Evolutionary conservation across 53 echinoderm and acorn worm genomes (phyloP).

Genomic region (Patiria pectinifera): DNA sequence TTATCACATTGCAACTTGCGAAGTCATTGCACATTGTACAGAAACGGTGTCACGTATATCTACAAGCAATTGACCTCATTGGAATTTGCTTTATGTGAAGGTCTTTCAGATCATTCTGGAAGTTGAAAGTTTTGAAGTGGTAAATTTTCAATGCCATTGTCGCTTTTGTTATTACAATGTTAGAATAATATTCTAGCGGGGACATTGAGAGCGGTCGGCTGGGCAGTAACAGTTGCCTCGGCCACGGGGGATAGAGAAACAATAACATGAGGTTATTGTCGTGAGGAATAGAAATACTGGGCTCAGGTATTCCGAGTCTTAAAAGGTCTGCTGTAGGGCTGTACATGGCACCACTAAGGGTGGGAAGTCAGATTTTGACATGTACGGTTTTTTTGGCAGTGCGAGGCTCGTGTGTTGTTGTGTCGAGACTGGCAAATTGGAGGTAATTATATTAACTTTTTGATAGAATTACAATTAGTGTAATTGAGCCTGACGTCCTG

Average conservation of each 20-base stretch:
- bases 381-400: not conserved
- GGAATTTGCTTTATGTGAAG: not conserved
- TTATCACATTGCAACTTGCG: not conserved
- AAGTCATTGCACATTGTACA: not conserved
- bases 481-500: no score
- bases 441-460: no score
- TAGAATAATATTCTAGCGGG: slow-evolving; percentile 1
- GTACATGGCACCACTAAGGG: no score
- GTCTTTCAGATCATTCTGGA: not conserved
- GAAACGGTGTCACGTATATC: not conserved
- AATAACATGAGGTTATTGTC: not conserved
- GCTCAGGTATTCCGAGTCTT: not conserved
- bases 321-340: no score
- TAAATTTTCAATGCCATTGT: slow-evolving; percentile 18
- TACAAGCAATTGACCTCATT: not conserved
- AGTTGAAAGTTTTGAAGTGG: not conserved
- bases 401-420: no score
- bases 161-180: not conserved
- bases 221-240: slow-evolving; percentile 19
- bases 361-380: not conserved
- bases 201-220: not conserved
- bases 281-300: not conserved
- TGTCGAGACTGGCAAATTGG: no score
- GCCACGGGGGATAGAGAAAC: not conserved
- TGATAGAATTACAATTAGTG: no score